Conservation (phyloP, 2,888 invertebrate genomes). For the Apamea anceps region DNA sequence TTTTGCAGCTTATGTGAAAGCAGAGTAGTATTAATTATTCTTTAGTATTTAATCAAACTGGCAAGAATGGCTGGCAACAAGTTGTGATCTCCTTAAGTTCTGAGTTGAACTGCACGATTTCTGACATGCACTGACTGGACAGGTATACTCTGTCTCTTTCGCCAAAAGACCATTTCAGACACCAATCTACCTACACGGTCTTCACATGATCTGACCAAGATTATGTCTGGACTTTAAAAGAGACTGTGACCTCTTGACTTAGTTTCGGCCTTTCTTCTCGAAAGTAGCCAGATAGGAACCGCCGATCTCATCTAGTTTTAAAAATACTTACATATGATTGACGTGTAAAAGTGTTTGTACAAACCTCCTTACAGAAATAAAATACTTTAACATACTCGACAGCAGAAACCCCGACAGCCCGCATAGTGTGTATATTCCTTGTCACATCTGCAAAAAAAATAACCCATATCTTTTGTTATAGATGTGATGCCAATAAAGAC, state of each 20-base stretch:
- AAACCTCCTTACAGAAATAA: background rate
- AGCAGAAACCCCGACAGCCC: too few species aligned
- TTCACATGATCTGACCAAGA: background rate
- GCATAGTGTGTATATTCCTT: background rate
- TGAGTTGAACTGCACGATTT: too few species aligned
- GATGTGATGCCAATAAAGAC: conserved; percentile 85
- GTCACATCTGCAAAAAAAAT: background rate
- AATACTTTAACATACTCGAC: too few species aligned
- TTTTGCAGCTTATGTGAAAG: background rate
- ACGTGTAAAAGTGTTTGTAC: background rate
- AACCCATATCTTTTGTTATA: conserved; percentile 70
- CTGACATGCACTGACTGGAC: too few species aligned
- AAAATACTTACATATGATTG: too few species aligned
- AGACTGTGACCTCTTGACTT: background rate
- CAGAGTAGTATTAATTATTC: background rate
- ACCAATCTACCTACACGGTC: background rate
- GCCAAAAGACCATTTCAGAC: too few species aligned
- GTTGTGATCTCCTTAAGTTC: too few species aligned
- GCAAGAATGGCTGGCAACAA: background rate
- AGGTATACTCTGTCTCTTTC: too few species aligned
- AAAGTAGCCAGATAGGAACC: background rate
- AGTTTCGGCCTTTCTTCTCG: background rate
- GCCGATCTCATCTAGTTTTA: too few species aligned
- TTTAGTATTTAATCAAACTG: background rate
- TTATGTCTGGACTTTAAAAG: background rate